phyloP scores from a whole-genome alignment of 2,113 vertebrate species.

The Zosterops hypoxanthus region DNA sequence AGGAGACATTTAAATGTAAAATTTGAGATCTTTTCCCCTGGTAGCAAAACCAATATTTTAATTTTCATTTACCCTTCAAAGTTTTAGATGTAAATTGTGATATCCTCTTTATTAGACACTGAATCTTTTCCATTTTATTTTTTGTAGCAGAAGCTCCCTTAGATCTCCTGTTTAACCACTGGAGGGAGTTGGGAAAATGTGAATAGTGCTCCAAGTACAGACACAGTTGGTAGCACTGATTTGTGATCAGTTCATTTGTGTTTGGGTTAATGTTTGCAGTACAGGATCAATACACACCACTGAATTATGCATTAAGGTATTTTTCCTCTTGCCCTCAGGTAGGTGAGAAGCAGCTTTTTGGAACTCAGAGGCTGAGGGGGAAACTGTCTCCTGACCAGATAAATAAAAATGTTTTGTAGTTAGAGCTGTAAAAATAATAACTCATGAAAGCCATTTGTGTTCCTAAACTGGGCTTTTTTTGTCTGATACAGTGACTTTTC shows the following conservation, averaged over 20 bases:
- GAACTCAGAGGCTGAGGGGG: neutral
- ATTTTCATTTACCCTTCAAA: neutral
- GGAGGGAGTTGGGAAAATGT: slow-evolving; percentile 44
- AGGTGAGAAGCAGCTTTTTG: neutral
- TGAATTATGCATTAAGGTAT: neutral
- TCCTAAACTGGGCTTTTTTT: neutral
- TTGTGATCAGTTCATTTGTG: neutral
- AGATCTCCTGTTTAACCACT: slow-evolving; percentile 29
- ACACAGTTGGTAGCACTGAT: neutral
- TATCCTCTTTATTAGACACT: neutral
- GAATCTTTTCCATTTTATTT: neutral
- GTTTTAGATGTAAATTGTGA: neutral
- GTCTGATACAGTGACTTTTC: neutral
- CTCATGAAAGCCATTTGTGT: neutral
- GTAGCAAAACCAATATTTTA: neutral
- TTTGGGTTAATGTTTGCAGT: neutral
- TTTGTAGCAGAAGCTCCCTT: neutral
- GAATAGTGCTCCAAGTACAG: neutral
- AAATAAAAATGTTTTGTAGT: neutral
- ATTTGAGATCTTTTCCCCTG: neutral
- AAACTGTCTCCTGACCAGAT: neutral
- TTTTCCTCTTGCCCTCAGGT: neutral
- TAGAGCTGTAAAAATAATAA: neutral
- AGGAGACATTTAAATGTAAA: neutral
- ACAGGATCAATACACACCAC: neutral